A percentile compares a stretch with the other conserved stretches of the same genome.
Evolutionary conservation across 2,113 vertebrate species (phyloP).

Genomic region (Apistogramma diplotaenia): DNA sequence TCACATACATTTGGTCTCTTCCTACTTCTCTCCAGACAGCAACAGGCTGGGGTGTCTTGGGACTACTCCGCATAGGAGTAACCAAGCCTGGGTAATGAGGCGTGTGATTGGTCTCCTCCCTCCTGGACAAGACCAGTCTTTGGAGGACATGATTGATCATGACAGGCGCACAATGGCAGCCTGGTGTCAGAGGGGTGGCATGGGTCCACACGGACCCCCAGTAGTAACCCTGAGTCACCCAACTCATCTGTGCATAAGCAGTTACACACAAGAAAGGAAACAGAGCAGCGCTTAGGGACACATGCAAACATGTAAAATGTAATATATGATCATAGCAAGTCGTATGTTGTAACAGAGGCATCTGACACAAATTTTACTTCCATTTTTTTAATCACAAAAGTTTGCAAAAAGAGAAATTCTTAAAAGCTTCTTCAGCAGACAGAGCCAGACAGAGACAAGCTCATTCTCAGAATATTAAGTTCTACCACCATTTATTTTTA

Average conservation of each 20-base stretch:
- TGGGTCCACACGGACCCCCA: conserved; percentile 60
- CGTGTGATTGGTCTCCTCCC: conserved; percentile 81
- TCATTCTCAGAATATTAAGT: not conserved
- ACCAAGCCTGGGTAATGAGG: conserved; percentile 83
- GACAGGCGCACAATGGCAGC: conserved; percentile 78
- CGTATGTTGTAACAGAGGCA: not conserved
- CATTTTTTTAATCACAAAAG: not conserved
- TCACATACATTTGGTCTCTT: conserved; percentile 16
- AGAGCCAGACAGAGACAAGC: not conserved
- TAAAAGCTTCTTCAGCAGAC: not conserved
- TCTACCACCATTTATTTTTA: not conserved
- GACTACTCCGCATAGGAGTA: conserved; percentile 69
- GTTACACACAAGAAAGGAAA: conserved; percentile 18
- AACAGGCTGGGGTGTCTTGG: conserved; percentile 74
- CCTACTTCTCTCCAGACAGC: conserved; percentile 57
- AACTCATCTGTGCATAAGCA: conserved; percentile 44
- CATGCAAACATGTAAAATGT: not conserved
- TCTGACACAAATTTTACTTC: not conserved
- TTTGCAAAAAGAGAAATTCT: not conserved
- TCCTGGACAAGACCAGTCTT: conserved; percentile 75
- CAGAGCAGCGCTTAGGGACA: not conserved
- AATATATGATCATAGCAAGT: not conserved
- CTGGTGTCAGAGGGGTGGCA: conserved; percentile 74
- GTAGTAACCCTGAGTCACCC: conserved; percentile 10
- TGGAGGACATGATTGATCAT: conserved; percentile 78